Conservation (phyloP, 2,888 invertebrate genomes). For the Pemphredon lugubris region DNA sequence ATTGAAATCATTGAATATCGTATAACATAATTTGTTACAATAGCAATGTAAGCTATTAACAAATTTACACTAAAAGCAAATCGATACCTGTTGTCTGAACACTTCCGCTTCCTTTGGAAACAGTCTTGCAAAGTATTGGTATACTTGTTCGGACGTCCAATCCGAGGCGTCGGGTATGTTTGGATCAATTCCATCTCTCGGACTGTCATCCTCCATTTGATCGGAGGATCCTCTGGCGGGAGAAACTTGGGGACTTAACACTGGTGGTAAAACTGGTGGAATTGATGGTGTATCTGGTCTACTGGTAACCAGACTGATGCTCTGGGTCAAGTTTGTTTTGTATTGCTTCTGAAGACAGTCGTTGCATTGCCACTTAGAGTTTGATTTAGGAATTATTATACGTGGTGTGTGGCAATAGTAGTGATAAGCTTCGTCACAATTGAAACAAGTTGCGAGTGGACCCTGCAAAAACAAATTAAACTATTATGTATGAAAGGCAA, state of each 20-base stretch:
- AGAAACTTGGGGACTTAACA: slow-evolving; percentile 78
- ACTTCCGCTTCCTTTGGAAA: slow-evolving; percentile 91
- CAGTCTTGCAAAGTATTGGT: slow-evolving; percentile 88
- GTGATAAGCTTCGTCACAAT: slow-evolving; percentile 93
- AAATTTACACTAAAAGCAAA: slow-evolving; percentile 17
- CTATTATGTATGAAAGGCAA: not conserved
- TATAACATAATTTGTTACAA: slow-evolving; percentile 14
- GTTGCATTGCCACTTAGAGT: slow-evolving; percentile 88
- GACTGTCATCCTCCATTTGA: slow-evolving; percentile 73
- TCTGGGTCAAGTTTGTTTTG: slow-evolving; percentile 61
- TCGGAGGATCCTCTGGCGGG: slow-evolving; percentile 74
- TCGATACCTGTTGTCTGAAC: slow-evolving; percentile 89
- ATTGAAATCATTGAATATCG: slow-evolving; percentile 9
- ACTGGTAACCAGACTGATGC: slow-evolving; percentile 50
- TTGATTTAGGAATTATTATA: slow-evolving; percentile 82
- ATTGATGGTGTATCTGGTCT: slow-evolving; percentile 74
- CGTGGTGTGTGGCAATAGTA: slow-evolving; percentile 89
- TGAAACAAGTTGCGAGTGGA: slow-evolving; percentile 89
- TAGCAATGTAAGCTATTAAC: not conserved
- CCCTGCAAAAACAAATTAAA: slow-evolving; percentile 81
- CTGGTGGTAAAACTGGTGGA: slow-evolving; percentile 71
- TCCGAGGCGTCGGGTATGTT: slow-evolving; percentile 89
- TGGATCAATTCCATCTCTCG: slow-evolving; percentile 82
- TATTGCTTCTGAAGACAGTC: slow-evolving; percentile 82
- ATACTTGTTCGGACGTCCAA: slow-evolving; percentile 93